A percentile compares a stretch with the other conserved stretches of the same genome.
Conservation (phyloP, 2,797 vertebrate species). For the Acrossocheilus wenchowensis region DNA sequence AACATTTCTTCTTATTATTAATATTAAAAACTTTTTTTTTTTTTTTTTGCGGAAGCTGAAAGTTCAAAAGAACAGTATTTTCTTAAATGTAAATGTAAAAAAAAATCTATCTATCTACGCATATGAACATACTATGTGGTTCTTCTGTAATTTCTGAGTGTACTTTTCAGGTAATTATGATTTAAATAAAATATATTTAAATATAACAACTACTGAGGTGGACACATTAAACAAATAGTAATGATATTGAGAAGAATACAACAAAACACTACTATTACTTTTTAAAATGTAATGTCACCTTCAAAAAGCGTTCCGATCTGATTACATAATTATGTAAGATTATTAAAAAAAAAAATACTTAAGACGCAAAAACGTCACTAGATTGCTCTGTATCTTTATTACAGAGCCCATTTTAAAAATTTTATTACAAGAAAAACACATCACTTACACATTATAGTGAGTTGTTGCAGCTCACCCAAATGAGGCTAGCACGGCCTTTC, state of each 20-base stretch:
- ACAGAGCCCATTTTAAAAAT: neutral
- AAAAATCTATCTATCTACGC: neutral
- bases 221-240: neutral
- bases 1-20: no score
- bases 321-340: neutral
- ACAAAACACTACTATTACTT: neutral
- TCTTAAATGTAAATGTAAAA: no score
- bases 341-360: neutral
- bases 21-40: no score
- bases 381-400: neutral
- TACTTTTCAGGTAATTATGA: neutral
- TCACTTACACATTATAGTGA: neutral
- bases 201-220: neutral
- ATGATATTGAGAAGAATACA: neutral
- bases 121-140: neutral
- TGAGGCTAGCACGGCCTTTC: slow-evolving; percentile 5
- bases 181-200: no score
- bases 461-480: slow-evolving; percentile 20
- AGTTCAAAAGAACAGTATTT: no score
- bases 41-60: no score
- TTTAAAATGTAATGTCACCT: neutral
- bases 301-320: neutral
- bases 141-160: neutral
- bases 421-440: neutral
- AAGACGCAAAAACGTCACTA: neutral